Evolutionary conservation across 2,888 invertebrate species (phyloP).

Genomic region (Blomia tropicalis): DNA sequence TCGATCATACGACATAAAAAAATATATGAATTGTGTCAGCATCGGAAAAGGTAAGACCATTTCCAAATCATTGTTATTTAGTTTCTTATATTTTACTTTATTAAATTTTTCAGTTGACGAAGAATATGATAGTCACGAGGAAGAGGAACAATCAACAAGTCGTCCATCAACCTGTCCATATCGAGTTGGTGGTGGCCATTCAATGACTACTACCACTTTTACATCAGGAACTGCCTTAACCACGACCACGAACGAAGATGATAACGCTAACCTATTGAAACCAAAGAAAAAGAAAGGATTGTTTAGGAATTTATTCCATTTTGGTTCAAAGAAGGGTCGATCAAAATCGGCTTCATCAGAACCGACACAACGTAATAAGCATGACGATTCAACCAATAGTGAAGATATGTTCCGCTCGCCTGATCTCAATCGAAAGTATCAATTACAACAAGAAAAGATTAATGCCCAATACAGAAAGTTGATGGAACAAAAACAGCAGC

Average conservation of each 20-base stretch:
- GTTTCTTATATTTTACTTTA: conserved; percentile 15
- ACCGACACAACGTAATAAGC: neutral
- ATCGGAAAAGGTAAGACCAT: conserved; percentile 41
- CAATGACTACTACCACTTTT: conserved; percentile 19
- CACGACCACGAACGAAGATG: conserved; percentile 18
- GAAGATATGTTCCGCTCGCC: neutral
- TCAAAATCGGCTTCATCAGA: conserved; percentile 4
- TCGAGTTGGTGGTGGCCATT: conserved; percentile 5
- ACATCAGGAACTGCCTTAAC: conserved; percentile 16
- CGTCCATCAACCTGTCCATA: neutral
- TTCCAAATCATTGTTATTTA: conserved; percentile 1
- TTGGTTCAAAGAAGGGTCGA: conserved; percentile 24
- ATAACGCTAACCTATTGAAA: conserved; percentile 3
- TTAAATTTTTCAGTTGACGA: conserved; percentile 37
- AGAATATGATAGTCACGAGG: conserved; percentile 37
- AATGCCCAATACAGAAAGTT: conserved; percentile 39
- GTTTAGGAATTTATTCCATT: conserved; percentile 48
- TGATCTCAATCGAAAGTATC: conserved; percentile 19
- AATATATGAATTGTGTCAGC: conserved; percentile 33
- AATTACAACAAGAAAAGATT: conserved; percentile 33
- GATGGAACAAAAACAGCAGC: conserved; percentile 33
- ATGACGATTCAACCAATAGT: neutral
- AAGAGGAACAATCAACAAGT: conserved; percentile 29
- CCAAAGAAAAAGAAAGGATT: conserved; percentile 43
- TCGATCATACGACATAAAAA: conserved; percentile 42